Evolutionary conservation across 23 tunicate genomes (phyloP), one percentile per base, ranked within the genome.

Genomic region (Ascidia mentula): DNA sequence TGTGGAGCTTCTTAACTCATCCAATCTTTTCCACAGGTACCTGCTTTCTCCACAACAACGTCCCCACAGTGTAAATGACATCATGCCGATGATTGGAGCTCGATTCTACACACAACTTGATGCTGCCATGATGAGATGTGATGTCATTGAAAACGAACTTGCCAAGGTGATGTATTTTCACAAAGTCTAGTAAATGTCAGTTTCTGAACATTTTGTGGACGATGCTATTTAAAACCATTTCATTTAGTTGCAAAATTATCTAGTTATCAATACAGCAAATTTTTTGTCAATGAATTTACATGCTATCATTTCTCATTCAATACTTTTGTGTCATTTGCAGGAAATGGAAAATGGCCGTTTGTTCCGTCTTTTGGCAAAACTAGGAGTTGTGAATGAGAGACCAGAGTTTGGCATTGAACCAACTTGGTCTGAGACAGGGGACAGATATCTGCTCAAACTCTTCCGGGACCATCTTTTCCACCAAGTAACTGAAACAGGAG

Each of bases 31-130:
- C 61, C 37, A 4, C 80, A 88, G 94, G 72, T 95, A 87, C 73
- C 77, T 95, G 72, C 84, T 90, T 72, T 73, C 91, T 9, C 89
- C 99, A 6, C 95, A 90, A 40, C 84, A 83, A 40, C 81, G 89
- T 22, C 89, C 89, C 7, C 85, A 80, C 59, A 90, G 82, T 35
- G 92, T 95, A 33, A 87, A 95, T 45, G 99, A 86, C 77, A 77
- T 95, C 33, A 95, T 95, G 99, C 99, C 99, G 40, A 90, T 95
- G 96, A 95, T 95, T 28, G 99, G 99, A 22, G 99, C 99, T 7
- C 61, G 99, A 18, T 95, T 95, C 79, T 90, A 90, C 79, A 90
- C 93, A 4, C 96, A 90, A 34, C 92, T 95, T 35, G 99, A 95
- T 46, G 72, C 90, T 2, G 87, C 99, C 42, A 65, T 95, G 84